phyloP scores from a whole-genome alignment of 37 sponge, comb jelly and placozoan genomes.

The Theonella swinhoei region DNA sequence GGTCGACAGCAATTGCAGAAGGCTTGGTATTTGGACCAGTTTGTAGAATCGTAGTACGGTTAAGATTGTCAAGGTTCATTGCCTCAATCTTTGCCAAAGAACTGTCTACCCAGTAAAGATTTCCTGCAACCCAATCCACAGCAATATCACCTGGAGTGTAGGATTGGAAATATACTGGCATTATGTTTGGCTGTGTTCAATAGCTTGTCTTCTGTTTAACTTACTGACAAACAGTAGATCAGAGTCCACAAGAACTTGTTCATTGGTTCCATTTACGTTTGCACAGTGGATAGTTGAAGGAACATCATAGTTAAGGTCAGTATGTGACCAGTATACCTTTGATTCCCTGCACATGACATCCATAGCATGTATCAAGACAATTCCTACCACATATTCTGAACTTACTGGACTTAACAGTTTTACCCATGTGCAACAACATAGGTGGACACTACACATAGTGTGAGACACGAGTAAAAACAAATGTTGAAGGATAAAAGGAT shows the following conservation, averaged over 20 bases:
- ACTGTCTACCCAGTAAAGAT: slow-evolving; percentile 79
- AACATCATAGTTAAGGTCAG: neutral
- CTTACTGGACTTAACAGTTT: no score
- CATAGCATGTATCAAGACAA: no score
- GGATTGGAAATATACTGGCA: no score
- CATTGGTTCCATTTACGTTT: neutral
- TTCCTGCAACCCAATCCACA: slow-evolving; percentile 71
- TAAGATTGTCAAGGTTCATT: slow-evolving; percentile 17
- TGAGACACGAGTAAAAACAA: no score
- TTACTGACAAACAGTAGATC: neutral
- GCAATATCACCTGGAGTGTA: slow-evolving; percentile 68
- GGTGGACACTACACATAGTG: no score
- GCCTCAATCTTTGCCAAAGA: slow-evolving; percentile 17
- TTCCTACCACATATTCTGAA: no score
- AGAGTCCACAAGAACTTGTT: neutral
- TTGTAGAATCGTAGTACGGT: slow-evolving; percentile 8
- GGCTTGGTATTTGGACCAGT: slow-evolving; percentile 33
- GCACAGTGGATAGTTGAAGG: neutral
- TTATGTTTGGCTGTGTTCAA: no score
- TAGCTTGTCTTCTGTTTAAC: no score
- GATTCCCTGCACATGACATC: neutral
- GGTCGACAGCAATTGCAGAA: slow-evolving; percentile 38
- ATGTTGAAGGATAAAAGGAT: no score
- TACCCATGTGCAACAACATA: no score
- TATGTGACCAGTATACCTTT: neutral